Evolutionary conservation across 2,888 invertebrate species (phyloP), one percentile per base, ranked within the genome.

Genomic region (Lamellibrachia columna): DNA sequence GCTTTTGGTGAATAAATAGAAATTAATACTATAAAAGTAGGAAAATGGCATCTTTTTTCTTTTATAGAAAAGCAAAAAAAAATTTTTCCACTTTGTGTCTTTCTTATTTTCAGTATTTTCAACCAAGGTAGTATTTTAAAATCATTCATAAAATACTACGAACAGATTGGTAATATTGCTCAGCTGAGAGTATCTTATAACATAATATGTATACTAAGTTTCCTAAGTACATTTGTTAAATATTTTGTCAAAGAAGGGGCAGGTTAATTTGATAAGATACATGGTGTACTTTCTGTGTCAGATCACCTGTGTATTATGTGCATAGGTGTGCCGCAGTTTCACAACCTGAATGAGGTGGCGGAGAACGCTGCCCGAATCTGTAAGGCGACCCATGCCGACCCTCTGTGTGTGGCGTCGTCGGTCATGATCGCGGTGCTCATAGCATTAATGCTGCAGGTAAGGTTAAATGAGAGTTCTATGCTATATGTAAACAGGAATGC

Each of bases 321-420:
- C 92, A 7, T 94, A 96, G 96, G 96, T 92, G 94, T 96, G 28
- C 96, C 96, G 40, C 94, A 94, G 91, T 96, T 96, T 93, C 95
- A 95, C 93, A 93, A 95, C 90, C 91, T 95, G 53, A 92, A 93
- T 7, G 96, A 96, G 93, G 96, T 96, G 8, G 94, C 94, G 53
- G 94, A 94, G 53, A 96, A 96, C 93, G 95, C 95, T 22, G 93
- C 95, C 15, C 94, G 96, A 90, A 96, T 96, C 60, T 96, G 96
- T 94, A 94, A 94, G 90, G 95, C 96, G 7, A 96, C 96, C 52
- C 97, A 97, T 94, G 94, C 95, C 92, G 95, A 96, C 93, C 95
- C 95, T 7, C 93, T 95, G 55, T 96, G 96, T 94, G 94, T 96
- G 53, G 95, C 96, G 40, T 94, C 96, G 8, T 95, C 95, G 93